A percentile compares a stretch with the other conserved stretches of the same genome.
Evolutionary conservation across 2,888 invertebrate species (phyloP).

Genomic region (Harmothoe impar): DNA sequence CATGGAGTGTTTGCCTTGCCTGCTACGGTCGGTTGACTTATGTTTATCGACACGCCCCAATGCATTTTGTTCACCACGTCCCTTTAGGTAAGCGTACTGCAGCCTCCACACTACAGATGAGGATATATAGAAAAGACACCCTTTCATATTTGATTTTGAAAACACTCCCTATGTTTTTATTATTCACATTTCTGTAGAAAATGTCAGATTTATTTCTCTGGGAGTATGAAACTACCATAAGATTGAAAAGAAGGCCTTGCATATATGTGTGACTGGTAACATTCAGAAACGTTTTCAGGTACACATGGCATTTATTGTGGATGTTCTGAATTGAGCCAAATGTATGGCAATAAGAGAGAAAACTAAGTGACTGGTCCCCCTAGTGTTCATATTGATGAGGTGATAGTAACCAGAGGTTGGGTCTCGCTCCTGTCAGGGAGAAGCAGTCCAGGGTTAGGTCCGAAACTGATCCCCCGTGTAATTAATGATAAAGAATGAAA

Average conservation of each 20-base stretch:
- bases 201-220: too few species aligned
- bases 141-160: too few species aligned
- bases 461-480: not conserved
- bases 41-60: not conserved
- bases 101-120: too few species aligned
- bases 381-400: slow-evolving; percentile 46
- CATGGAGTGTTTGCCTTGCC: not conserved
- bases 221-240: too few species aligned
- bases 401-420: not conserved
- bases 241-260: too few species aligned
- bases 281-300: too few species aligned
- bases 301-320: too few species aligned
- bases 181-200: too few species aligned
- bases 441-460: not conserved
- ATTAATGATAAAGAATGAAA: not conserved
- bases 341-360: not conserved
- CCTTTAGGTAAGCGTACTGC: not conserved
- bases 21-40: not conserved
- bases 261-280: too few species aligned
- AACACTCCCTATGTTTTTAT: too few species aligned
- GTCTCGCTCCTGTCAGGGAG: slow-evolving; percentile 8
- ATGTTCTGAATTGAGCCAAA: too few species aligned
- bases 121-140: too few species aligned
- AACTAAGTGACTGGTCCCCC: not conserved
- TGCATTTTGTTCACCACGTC: not conserved